Evolutionary conservation across 2,888 invertebrate genomes (phyloP), one percentile per base, ranked within the genome.

Genomic region (Papilio gigon): DNA sequence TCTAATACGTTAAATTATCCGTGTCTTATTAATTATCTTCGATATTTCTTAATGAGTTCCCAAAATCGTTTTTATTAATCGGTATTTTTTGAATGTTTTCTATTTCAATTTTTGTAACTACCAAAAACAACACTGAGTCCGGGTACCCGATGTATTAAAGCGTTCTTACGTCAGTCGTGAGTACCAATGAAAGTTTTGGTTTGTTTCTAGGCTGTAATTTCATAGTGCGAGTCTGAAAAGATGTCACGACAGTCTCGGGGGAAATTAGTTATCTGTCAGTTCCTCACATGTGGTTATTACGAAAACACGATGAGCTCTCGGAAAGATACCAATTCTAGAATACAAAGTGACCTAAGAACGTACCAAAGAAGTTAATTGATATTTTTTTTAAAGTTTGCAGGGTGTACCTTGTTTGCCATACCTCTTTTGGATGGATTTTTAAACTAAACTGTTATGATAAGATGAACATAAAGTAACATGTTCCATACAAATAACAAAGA

Each of bases 281-380:
- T 76, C 70, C 73, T 74, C 74, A 73, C 65, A 80, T 74, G 77
- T 76, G 73, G 78, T 79, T 81, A 82, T 80, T 76, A 77, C 80
- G 71, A 78, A 78, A 78, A 79, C 75, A 72, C 71, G 76, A 68
- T 70, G 67, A 71, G 72, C 68, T 71, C 73, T 60, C 56, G 40
- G 72, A 73, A 70, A 72, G 74, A 78, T 77, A 78, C 58, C 27
- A 27, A 62, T 40, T 62, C 40, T 17, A 33, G 67, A 62, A 62
- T 56, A 62, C 37, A 35, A 58, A 58, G 8, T 30, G 30, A 30
- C 47, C 17, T 44, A 17, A 56, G 12, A 12, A 5, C n/a, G 9
- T 3, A 1, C 17, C 30, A 30, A 11, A 30, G 53, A 56, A 53
- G 17, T 42, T 25, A 50, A 50, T 50, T 50, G 50, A 30, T 25